Evolutionary conservation across 1,140 invertebrate species (phyloP), one percentile per base, ranked within the genome.

Genomic region (Steinernema feltiae): DNA sequence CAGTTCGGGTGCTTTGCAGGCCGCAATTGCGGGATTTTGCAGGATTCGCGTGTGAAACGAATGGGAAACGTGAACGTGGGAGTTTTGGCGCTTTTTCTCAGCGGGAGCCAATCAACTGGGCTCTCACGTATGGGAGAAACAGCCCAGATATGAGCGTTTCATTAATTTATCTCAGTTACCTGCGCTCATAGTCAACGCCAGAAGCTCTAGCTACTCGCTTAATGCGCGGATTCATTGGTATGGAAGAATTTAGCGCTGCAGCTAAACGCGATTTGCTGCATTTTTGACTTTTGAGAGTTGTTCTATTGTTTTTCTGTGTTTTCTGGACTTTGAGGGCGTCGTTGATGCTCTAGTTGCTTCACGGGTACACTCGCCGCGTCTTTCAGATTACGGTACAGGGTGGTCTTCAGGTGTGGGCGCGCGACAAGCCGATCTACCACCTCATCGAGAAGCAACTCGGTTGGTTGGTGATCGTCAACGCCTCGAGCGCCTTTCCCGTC

Each of bases 361-460:
- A 3, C 53, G 24, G 53, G 53, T 63, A 63, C 2, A 15, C 24
- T 27, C 24, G 53, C 12, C 24, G 2, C 53, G 15, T 63, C 24
- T 27, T n/a, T n/a, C n/a, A 63, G 53, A 63, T 63, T 21, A 27
- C 53, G 15, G 53, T 63, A 7, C 53, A 63, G 24, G 12, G 53
- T 3, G 3, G 12, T 63, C 53, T 63, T 63, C 53, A 63, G 53
- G 53, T 63, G 7, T 63, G 15, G 53, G 15, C 53, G 53, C 12
- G 24, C 12, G 24, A 21, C 2, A 63, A 27, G 24, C 53, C 53
- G 53, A 41, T 63, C 24, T 63, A 63, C 53, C 53, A 63, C 12
- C 12, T 63, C 53, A 63, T 63, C 53, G 53, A 63, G 24, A 7
- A 63, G 53, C 53, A 63, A 21, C 53, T 63, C 53, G 53, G 53